These are phyloP conservation scores for Zaprionus taronus DNA, from an alignment of 1,140 invertebrate genomes.

Conservation along the genomic window DNA sequence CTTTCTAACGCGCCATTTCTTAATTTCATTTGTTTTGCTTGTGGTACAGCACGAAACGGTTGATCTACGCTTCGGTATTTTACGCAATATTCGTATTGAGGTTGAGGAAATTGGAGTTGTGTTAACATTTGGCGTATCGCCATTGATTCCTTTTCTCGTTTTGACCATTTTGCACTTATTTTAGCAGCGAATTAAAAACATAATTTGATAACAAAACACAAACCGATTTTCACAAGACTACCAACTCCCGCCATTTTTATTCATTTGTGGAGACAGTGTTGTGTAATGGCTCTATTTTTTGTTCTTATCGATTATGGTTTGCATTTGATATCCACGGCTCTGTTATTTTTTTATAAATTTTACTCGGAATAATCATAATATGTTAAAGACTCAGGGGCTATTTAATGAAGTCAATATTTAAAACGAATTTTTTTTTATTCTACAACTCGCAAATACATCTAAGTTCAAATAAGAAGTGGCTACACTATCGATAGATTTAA, in stretches of 20 bases:
- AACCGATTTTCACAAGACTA: slow-evolving; percentile 6
- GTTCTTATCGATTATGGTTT: neutral
- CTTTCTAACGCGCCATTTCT: slow-evolving; percentile 16
- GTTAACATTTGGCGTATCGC: neutral
- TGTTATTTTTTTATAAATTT: neutral
- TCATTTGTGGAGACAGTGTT: neutral
- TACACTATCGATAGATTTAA: no score
- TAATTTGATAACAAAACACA: slow-evolving; percentile 26
- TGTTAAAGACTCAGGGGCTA: no score
- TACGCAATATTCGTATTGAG: neutral
- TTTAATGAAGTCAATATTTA: no score
- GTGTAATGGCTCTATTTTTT: neutral
- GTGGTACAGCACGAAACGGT: neutral
- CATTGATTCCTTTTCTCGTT: slow-evolving; percentile 35
- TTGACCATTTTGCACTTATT: slow-evolving; percentile 18
- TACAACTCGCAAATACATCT: no score
- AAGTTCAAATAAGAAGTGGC: no score
- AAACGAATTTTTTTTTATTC: no score
- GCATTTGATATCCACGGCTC: neutral
- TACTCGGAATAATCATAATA: no score
- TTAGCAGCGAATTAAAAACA: neutral
- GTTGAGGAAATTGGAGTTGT: neutral
- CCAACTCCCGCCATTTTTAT: slow-evolving; percentile 37
- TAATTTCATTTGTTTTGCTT: neutral
- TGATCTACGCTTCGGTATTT: neutral